phyloP scores from a whole-genome alignment of 1,140 invertebrate genomes.

The Berghia stephanieae region DNA sequence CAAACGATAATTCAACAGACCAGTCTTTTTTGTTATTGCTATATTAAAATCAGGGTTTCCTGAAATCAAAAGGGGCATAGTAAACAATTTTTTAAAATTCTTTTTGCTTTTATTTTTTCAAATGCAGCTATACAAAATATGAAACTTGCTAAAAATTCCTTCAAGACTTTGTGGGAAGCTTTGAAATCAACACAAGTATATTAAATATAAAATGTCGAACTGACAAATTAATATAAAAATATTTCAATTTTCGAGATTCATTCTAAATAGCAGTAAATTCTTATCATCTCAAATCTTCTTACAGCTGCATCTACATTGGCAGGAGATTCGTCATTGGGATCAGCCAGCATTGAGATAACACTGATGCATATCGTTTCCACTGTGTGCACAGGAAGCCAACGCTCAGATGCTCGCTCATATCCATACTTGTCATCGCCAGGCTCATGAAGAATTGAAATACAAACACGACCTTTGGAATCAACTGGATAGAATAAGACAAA shows the following conservation, averaged over 20 bases:
- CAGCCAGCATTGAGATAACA: slow-evolving; percentile 97
- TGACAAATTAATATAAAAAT: too few relatives aligned
- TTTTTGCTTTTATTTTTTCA: too few relatives aligned
- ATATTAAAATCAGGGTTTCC: too few relatives aligned
- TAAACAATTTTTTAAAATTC: too few relatives aligned
- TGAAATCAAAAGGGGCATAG: too few relatives aligned
- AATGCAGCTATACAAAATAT: not conserved
- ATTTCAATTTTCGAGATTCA: too few relatives aligned
- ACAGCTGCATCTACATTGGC: slow-evolving; percentile 99
- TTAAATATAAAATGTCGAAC: too few relatives aligned
- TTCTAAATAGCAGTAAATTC: not conserved
- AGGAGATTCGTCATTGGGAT: slow-evolving; percentile 99
- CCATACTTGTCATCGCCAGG: slow-evolving; percentile 99
- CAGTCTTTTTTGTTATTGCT: too few relatives aligned
- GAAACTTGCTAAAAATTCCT: not conserved
- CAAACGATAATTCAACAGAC: too few relatives aligned
- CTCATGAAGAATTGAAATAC: slow-evolving; percentile 99
- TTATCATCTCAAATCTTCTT: slow-evolving; percentile 67
- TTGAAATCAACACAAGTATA: too few relatives aligned
- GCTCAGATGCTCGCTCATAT: slow-evolving; percentile 98
- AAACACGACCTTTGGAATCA: slow-evolving; percentile 98
- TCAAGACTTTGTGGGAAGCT: not conserved
- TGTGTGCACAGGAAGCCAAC: slow-evolving; percentile 99
- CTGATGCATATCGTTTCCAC: slow-evolving; percentile 97
- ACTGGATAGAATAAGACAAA: slow-evolving; percentile 72